These are phyloP conservation scores for Megaustenia siamemsis DNA, from an alignment of 2,888 invertebrate species.

Conservation along the genomic window DNA sequence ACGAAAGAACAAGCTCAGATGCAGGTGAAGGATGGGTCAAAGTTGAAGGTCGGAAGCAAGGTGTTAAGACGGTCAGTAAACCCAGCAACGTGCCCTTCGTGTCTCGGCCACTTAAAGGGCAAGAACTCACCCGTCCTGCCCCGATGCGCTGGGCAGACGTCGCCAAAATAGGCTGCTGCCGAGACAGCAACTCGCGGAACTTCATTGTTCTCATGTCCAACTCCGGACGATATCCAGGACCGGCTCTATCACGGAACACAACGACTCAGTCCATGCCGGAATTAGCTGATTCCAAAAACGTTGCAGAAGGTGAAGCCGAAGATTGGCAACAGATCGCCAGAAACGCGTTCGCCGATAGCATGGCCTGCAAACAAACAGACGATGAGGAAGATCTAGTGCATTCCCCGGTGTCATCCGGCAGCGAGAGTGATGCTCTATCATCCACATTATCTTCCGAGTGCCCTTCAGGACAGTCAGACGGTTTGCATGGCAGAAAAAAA, in stretches of 20 bases:
- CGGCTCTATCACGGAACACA: neutral
- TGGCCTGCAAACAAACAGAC: constrained; percentile 26
- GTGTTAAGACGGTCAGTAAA: neutral
- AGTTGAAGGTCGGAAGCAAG: constrained; percentile 36
- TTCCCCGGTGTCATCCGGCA: constrained; percentile 25
- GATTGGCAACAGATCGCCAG: constrained; percentile 48
- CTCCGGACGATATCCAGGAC: neutral
- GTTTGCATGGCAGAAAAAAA: constrained; percentile 26
- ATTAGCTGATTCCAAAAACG: neutral
- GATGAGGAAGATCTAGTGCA: neutral
- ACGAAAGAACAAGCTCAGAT: constrained; percentile 28
- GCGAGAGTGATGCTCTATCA: constrained; percentile 37
- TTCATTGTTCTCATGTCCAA: constrained; percentile 13
- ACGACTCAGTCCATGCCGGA: neutral
- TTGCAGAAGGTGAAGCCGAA: neutral
- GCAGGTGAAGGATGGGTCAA: constrained; percentile 46
- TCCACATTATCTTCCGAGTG: constrained; percentile 42
- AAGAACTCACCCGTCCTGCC: neutral
- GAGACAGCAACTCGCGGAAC: constrained; percentile 14
- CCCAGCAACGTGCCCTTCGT: neutral
- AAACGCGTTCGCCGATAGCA: constrained; percentile 45
- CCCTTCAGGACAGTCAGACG: constrained; percentile 26
- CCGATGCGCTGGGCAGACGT: constrained; percentile 60
- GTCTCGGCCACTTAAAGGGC: constrained; percentile 4
- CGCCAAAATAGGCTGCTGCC: constrained; percentile 49